Base-by-base conservation (phyloP, 2,888 invertebrate genomes). In the Sturmia bella region DNA sequence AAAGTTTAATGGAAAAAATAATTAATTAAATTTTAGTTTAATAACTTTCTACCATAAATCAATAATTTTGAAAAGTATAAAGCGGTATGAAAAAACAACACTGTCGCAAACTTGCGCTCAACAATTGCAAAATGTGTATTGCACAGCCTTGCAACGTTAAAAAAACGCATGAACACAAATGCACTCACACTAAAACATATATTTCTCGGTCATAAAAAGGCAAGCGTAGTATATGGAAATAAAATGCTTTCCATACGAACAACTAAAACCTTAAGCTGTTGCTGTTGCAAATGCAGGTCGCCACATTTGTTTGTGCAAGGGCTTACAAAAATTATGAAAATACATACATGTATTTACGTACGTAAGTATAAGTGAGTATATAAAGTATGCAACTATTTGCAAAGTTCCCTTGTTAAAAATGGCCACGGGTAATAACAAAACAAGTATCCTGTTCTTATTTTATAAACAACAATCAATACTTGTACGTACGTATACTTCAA, bases 361-460 rank as follows among this genome's bases (percentile, higher is more conserved):
- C n/a, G n/a, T n/a, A n/a, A 13, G 5, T 74, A 2, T 66, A 32
- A 13, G 32, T 43, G 27, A 27, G 2, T 19, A 43, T 61, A 32
- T 24, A 57, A 24, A 21, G 50, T 59, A 56, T 69, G 50, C 56
- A 72, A 80, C 61, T 80, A 54, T 80, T 80, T 77, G 76, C 13
- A 79, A 83, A 83, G 72, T 80, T 76, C 54, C 80, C 80, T 83
- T 83, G 83, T 83, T 80, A 80, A 83, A 77, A 76, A 83, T 80
- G 59, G 83, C 83, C 80, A 74, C 73, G 76, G 83, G 83, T 73
- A 57, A 83, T 77, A 74, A 80, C 76, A 80, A 80, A 80, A 83
- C 76, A 77, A 76, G 80, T 77, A 80, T 80, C 73, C 83, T 76
- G 80, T 74, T 73, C 77, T 57, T 73, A 73, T 74, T 69, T 73